phyloP scores from a whole-genome alignment of 23 tunicate species.

The Halocynthia aurantium region DNA sequence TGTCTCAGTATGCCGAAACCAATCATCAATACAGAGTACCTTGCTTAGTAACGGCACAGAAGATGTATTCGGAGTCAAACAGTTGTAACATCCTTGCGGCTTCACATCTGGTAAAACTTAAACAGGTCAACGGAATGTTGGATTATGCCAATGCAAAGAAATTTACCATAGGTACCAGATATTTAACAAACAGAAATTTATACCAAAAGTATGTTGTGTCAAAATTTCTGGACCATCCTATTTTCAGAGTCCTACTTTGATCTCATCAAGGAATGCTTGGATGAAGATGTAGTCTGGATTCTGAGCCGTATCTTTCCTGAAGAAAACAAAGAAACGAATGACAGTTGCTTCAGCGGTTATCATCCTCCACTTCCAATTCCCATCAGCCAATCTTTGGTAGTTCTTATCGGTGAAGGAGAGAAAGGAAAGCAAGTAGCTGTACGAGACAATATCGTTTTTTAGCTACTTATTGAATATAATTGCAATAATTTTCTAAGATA shows the following conservation, averaged over 20 bases:
- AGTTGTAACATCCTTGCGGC: conserved; percentile 18
- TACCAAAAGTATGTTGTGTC: too few species aligned
- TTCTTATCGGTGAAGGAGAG: background rate
- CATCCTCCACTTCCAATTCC: conserved; percentile 12
- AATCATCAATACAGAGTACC: conserved; percentile 25
- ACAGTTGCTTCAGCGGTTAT: conserved; percentile 1
- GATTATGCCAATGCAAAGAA: conserved; percentile 53
- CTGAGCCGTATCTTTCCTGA: conserved; percentile 34
- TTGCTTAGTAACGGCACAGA: conserved; percentile 56
- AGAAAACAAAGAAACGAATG: conserved; percentile 1
- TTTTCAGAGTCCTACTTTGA: conserved; percentile 38
- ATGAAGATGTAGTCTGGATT: conserved; percentile 34
- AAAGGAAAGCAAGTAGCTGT: conserved; percentile 17
- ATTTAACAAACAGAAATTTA: background rate
- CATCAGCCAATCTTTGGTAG: conserved; percentile 10
- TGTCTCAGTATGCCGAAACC: conserved; percentile 46
- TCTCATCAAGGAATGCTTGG: conserved; percentile 30
- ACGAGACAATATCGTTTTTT: background rate
- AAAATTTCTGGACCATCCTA: background rate
- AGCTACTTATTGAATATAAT: background rate
- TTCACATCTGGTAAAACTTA: conserved; percentile 8
- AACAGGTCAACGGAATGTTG: conserved; percentile 40
- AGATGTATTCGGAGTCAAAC: conserved; percentile 40
- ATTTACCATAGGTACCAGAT: conserved; percentile 44
- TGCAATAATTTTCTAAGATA: background rate